phyloP scores from a whole-genome alignment of 2,797 vertebrate genomes.

The Orientallactaga sibirica region DNA sequence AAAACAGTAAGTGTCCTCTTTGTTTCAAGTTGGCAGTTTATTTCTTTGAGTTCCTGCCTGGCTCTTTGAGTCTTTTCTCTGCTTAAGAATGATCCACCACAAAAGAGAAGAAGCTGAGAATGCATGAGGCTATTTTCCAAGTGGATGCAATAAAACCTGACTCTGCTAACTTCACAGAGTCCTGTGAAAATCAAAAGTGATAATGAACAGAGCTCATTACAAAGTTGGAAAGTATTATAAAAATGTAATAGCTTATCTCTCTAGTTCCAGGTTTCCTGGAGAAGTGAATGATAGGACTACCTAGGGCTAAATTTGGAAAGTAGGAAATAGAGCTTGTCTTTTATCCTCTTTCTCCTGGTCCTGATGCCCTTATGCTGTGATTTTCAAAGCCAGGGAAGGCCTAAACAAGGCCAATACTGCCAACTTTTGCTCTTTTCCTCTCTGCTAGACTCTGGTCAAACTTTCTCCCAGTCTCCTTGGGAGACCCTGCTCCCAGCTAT shows the following conservation, averaged over 20 bases:
- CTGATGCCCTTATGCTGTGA: background rate
- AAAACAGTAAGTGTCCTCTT: conserved; percentile 27
- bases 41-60: conserved; percentile 47
- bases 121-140: conserved; percentile 58
- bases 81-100: conserved; percentile 50
- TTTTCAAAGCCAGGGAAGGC: background rate
- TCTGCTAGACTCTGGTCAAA: conserved; percentile 36
- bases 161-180: conserved; percentile 57
- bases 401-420: background rate
- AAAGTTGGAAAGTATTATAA: conserved; percentile 69
- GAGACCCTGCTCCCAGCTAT: conserved; percentile 9
- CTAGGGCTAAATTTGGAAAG: conserved; percentile 57
- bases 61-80: conserved; percentile 42
- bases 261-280: conserved; percentile 57
- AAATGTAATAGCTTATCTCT: conserved; percentile 65
- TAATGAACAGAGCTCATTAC: conserved; percentile 70
- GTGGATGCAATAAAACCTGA: conserved; percentile 64
- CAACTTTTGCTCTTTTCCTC: conserved; percentile 42
- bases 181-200: conserved; percentile 61
- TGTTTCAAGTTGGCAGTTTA: conserved; percentile 47
- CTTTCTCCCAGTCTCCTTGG: conserved; percentile 35
- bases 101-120: conserved; percentile 55
- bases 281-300: conserved; percentile 65
- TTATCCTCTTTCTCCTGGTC: conserved; percentile 39
- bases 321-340: conserved; percentile 39